Evolutionary conservation across 2,888 invertebrate species (phyloP).

Genomic region (Blastobasis adustella): DNA sequence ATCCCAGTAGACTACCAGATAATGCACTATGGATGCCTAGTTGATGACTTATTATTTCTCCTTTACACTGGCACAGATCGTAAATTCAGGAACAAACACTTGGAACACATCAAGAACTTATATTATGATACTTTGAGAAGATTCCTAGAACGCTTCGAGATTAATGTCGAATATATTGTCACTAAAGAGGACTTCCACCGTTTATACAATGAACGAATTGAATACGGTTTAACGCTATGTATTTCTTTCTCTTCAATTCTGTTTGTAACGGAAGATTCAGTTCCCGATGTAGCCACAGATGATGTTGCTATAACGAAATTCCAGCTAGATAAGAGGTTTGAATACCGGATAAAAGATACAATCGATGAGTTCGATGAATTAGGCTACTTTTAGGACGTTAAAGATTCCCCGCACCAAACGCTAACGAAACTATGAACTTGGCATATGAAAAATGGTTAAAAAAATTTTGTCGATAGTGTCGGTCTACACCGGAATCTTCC

Average conservation of each 20-base stretch:
- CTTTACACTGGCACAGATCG: conserved; percentile 31
- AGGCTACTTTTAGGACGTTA: conserved; percentile 19
- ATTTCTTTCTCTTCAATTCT: conserved; percentile 27
- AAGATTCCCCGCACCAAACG: too few relatives aligned
- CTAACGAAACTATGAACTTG: too few relatives aligned
- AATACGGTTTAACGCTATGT: conserved; percentile 31
- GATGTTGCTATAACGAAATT: conserved; percentile 16
- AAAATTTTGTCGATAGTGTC: too few relatives aligned
- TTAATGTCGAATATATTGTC: conserved; percentile 28
- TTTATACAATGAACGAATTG: conserved; percentile 26
- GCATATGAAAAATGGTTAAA: too few relatives aligned
- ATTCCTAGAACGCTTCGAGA: conserved; percentile 30
- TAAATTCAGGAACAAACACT: conserved; percentile 30
- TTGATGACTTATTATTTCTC: conserved; percentile 36
- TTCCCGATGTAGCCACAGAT: conserved; percentile 23
- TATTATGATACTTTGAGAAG: conserved; percentile 29
- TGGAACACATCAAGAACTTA: conserved; percentile 27
- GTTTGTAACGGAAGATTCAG: conserved; percentile 28
- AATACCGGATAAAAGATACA: conserved; percentile 24
- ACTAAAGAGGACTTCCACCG: conserved; percentile 31
- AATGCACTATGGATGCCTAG: conserved; percentile 29
- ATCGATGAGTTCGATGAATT: conserved; percentile 28
- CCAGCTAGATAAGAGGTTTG: conserved; percentile 22
- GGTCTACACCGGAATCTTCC: too few relatives aligned
- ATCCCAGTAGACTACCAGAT: conserved; percentile 39